A percentile compares a stretch with the other conserved stretches of the same genome.
Conservation (phyloP, 2,888 invertebrate species). For the Macrophya annulata region DNA sequence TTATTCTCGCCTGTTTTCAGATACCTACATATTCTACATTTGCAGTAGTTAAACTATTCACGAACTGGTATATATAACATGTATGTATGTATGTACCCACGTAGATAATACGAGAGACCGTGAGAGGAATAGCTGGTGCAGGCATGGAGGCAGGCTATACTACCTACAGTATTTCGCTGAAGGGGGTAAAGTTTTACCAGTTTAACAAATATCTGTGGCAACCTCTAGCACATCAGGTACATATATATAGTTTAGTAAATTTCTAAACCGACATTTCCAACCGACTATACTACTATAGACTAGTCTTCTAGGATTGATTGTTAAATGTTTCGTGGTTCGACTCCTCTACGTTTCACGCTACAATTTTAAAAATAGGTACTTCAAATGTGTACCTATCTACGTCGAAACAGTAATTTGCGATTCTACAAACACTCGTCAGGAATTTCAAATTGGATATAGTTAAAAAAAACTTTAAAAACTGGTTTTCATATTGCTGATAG, state of each 20-base stretch:
- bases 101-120: constrained; percentile 1
- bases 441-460: background rate
- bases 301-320: constrained; percentile 14
- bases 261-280: constrained; percentile 37
- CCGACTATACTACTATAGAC: background rate
- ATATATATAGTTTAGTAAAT: constrained; percentile 24
- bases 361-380: background rate
- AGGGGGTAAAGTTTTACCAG: constrained; percentile 34
- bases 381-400: background rate
- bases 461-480: too few species aligned
- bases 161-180: background rate
- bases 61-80: background rate
- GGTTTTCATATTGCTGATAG: too few species aligned
- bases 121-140: constrained; percentile 20
- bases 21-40: constrained; percentile 13
- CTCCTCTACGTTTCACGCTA: background rate
- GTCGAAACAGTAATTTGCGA: background rate
- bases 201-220: constrained; percentile 46
- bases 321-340: constrained; percentile 11
- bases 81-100: background rate
- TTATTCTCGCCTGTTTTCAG: constrained; percentile 30
- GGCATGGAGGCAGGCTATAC: background rate
- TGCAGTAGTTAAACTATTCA: constrained; percentile 36
- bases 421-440: background rate
- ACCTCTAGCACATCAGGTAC: background rate